These are phyloP conservation scores for Pitangus sulphuratus DNA, from an alignment of 2,797 vertebrate genomes.

Conservation along the genomic window DNA sequence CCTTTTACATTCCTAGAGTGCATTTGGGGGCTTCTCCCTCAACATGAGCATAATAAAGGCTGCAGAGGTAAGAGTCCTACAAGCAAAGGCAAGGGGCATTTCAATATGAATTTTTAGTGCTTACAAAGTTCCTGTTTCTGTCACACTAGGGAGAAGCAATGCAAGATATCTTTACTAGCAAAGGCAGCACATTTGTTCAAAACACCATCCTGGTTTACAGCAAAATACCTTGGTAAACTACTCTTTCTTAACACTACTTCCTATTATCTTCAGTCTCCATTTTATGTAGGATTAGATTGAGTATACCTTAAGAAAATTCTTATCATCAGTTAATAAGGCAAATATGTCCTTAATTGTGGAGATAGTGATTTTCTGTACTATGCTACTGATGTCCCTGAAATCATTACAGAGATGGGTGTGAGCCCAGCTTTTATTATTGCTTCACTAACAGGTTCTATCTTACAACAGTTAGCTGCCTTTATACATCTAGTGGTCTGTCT, in stretches of 20 bases:
- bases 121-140: background rate
- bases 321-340: background rate
- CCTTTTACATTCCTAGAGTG: background rate
- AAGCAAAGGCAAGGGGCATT: background rate
- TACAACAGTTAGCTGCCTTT: background rate
- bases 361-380: background rate
- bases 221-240: background rate
- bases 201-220: background rate
- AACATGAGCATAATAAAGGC: background rate
- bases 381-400: background rate
- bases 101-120: background rate
- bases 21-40: background rate
- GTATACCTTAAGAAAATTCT: background rate
- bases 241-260: background rate
- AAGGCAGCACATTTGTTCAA: background rate
- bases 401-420: background rate
- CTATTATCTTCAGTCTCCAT: background rate
- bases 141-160: background rate
- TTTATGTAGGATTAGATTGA: background rate
- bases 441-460: background rate
- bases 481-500: background rate
- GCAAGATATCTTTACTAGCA: background rate
- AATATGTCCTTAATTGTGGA: background rate
- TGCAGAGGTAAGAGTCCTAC: constrained; percentile 19
- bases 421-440: background rate